These are phyloP conservation scores for Panagrolaimus sp. DNA, from an alignment of 1,140 invertebrate species.

Conservation along the genomic window DNA sequence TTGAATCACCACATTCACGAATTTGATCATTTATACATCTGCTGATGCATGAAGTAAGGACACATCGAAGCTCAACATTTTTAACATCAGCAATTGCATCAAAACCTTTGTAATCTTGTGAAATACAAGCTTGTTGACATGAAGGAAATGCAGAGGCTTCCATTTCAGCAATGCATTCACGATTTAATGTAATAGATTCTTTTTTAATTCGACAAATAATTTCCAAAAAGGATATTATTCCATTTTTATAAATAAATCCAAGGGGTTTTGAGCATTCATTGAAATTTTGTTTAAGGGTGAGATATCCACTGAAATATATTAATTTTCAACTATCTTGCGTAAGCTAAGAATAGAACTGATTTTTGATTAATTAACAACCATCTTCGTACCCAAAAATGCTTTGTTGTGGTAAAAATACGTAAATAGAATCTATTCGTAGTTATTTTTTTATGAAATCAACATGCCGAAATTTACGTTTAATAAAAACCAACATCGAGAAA, in stretches of 20 bases:
- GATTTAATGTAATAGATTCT: neutral
- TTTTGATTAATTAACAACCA: too few relatives aligned
- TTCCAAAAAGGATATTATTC: neutral
- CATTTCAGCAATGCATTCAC: slow-evolving; percentile 1
- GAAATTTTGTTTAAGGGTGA: neutral
- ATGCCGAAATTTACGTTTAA: too few relatives aligned
- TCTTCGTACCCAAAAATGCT: too few relatives aligned
- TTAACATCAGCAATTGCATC: neutral
- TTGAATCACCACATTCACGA: neutral
- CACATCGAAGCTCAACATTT: neutral
- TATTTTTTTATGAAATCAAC: too few relatives aligned
- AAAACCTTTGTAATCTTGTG: neutral
- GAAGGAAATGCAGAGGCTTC: neutral
- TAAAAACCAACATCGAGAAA: too few relatives aligned
- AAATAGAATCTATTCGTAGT: too few relatives aligned
- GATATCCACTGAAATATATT: neutral
- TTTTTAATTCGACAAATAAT: neutral
- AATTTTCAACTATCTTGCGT: too few relatives aligned
- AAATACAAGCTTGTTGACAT: neutral
- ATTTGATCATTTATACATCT: neutral
- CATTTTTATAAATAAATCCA: neutral
- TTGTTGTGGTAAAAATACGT: too few relatives aligned
- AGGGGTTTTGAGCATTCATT: neutral
- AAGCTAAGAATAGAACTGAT: too few relatives aligned
- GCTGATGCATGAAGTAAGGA: neutral